phyloP scores from a whole-genome alignment of 2,113 vertebrate genomes.

The Datnioides undecimradiatus region DNA sequence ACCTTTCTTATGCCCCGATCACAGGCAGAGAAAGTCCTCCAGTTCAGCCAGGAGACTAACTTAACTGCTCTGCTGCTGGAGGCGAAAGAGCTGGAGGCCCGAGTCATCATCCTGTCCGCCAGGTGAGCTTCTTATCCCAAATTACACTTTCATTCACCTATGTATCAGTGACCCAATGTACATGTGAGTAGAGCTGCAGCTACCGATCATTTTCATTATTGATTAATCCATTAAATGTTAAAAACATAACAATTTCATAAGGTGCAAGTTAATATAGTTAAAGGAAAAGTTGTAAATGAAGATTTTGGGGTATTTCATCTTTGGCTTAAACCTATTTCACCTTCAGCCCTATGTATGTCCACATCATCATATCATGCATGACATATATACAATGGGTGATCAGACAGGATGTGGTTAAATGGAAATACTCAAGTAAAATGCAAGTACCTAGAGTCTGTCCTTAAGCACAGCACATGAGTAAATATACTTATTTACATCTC shows the following conservation, averaged over 20 bases:
- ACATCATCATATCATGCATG: too few relatives aligned
- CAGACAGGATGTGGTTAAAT: too few relatives aligned
- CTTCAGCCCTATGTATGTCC: background rate
- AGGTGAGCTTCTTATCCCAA: constrained; percentile 83
- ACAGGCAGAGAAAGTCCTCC: constrained; percentile 99
- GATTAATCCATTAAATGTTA: background rate
- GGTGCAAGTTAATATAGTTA: background rate
- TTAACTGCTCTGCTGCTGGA: constrained; percentile 97
- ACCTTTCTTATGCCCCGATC: constrained; percentile 87
- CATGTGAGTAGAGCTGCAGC: background rate
- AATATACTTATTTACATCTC: too few relatives aligned
- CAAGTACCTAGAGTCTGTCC: too few relatives aligned
- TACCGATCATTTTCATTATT: background rate
- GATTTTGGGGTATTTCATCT: background rate
- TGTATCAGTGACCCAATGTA: too few relatives aligned
- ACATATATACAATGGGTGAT: background rate
- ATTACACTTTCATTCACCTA: background rate
- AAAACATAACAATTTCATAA: background rate
- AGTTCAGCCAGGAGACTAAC: constrained; percentile 99
- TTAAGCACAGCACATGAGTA: too few relatives aligned
- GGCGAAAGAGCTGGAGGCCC: constrained; percentile 96
- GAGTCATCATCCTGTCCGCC: constrained; percentile 98
- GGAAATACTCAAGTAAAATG: too few relatives aligned
- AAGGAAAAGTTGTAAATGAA: background rate
- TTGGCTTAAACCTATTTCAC: background rate